Base-by-base conservation (phyloP, 2,113 vertebrate genomes). In the Xiphias gladius region DNA sequence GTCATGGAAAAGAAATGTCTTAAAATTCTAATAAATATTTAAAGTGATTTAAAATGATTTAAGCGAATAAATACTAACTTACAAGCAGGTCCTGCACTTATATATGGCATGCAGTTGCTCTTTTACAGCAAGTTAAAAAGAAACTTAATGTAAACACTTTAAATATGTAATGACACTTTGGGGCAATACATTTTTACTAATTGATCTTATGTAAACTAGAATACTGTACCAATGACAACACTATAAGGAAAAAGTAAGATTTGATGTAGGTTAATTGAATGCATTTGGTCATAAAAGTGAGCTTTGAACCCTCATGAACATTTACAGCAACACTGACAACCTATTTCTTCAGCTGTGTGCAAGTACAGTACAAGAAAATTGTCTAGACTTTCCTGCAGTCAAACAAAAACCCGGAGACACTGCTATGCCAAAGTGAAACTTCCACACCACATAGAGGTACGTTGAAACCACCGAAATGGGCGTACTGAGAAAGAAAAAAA, bases 391-490 rank as follows among this genome's bases (percentile, higher is more conserved):
- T 22, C 30, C 35, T 22, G 63, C 64, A 46, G 20, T 5, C 24
- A 32, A 58, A 37, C 37, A 57, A 39, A 35, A 61, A 32, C 19
- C 12, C 22, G 16, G 19, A 17, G n/a, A 12, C 20, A 5, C 12
- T 41, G 10, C 13, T 7, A 32, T 22, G 28, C 16, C 17, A 63
- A 84, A 78, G 58, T 37, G 89, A 87, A 89, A 88, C 73, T 32
- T 13, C 22, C n/a, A 10, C 22, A 75, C 48, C 80, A 69, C 62
- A 88, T 58, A 79, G 71, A 91, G 83, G 86, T 89, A 69, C 62
- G 79, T 28, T 32, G 64, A 86, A 91, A 83, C 35, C 28, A 64
- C 57, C 9, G 43, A 50, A 50, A 50, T 5, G 5, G 48, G 41
- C 20, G 48, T 50, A 19, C 19, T 39, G 9, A 14, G 19, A 50